Base-by-base conservation (phyloP, 2,113 vertebrate genomes). In the Leptodactylus fuscus region DNA sequence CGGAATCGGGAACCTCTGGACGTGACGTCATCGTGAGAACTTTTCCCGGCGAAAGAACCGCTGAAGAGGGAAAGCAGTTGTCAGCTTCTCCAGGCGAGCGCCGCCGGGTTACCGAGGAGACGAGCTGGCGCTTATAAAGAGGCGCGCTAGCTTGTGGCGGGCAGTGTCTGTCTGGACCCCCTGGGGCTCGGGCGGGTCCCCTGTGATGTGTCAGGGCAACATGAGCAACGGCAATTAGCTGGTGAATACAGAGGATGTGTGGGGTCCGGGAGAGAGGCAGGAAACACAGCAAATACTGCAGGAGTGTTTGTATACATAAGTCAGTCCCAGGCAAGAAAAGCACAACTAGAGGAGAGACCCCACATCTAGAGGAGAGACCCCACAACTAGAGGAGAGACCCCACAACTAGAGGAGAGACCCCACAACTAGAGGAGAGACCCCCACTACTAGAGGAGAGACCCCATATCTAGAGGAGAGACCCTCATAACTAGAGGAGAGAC, bases 31-130 rank as follows among this genome's bases (percentile, higher is more conserved):
- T 20, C 44, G 24, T 46, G 85, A 79, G 41, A 67, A 82, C 51
- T 34, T 55, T 93, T 93, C 92, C 89, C 90, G 88, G 92, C 90
- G 41, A 81, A 87, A 88, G 90, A 85, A 87, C 91, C 92, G 91
- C 93, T 88, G 77, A 81, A 4, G 16, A 55, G 70, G 5, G 41
- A 4, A 29, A 24, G 85, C 22, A 81, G 58, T 15, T 18, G 60
- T n/a, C 76, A n/a, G 48, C 51, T 58, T 69, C 22, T 20, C 27
- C 24, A 49, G 53, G 67, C 84, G 76, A 83, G 87, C 55, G 83
- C 53, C 41, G 48, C 29, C 16, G n/a, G 48, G 91, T 91, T 75
- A 81, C 82, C 87, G 4, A 32, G 86, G 85, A 49, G 74, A 91
- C 87, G 58, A 13, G 27, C 27, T n/a, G 29, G 65, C 27, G 22